Evolutionary conservation across 2,113 vertebrate genomes (phyloP), one percentile per base, ranked within the genome.

Genomic region (Cercocebus atys): DNA sequence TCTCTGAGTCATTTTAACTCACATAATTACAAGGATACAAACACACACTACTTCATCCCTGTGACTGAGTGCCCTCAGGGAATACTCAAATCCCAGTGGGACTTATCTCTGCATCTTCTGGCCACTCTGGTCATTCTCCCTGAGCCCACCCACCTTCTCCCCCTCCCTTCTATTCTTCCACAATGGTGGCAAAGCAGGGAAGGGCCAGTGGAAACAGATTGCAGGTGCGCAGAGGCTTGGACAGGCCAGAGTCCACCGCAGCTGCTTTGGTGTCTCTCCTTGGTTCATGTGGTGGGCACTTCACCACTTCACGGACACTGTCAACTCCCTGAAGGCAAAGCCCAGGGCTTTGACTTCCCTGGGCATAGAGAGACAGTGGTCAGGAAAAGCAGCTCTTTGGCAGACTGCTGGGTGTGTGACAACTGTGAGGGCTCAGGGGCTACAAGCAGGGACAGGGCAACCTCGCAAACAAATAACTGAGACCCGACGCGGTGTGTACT

Each of bases 221-320:
- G 11, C 75, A 40, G 40, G 35, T 32, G 66, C 80, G 12, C 40
- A 11, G 64, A 23, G 32, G 70, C 75, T 52, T 23, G 25, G 8
- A n/a, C 43, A 6, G 4, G 7, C 23, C 0, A 0, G 55, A 0
- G 0, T 47, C 66, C 11, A 0, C 57, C 3, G 10, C 1, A 30
- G 27, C 40, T n/a, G 32, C 50, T 50, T 5, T 5, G 47, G 20
- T 2, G 0, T 23, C 59, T 59, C 40, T 78, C 50, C 55, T 14
- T 25, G 55, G 5, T 40, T 20, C 16, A 25, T 0, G 43, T 4
- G 18, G 35, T 16, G 4, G 12, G 5, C 0, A 1, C 25, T 47
- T 61, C 27, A 22, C 35, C 11, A 27, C n/a, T n/a, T 61, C 79
- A 12, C n/a, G 40, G 0, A 89, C 2, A 50, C 40, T 3, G 30